Evolutionary conservation across 2,113 vertebrate species (phyloP).

Genomic region (Melanostigma gelatinosum): DNA sequence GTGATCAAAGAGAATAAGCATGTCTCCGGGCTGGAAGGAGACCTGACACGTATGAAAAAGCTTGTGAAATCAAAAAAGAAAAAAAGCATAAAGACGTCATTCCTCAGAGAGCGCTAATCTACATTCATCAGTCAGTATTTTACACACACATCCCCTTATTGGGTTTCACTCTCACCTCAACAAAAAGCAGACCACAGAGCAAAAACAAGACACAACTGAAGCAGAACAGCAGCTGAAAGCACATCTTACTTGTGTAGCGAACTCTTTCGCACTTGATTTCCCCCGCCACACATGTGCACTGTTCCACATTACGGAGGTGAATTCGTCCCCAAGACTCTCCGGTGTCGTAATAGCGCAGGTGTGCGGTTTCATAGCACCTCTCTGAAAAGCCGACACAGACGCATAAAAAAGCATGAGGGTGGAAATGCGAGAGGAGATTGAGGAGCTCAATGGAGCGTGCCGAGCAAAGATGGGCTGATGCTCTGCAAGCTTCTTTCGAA

Average conservation of each 20-base stretch:
- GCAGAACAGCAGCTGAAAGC: slow-evolving; percentile 10
- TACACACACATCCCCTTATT: not conserved
- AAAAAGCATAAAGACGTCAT: not conserved
- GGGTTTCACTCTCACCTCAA: slow-evolving; percentile 33
- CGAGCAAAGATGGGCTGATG: slow-evolving; percentile 8
- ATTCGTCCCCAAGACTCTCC: slow-evolving; percentile 89
- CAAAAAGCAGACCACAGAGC: slow-evolving; percentile 10
- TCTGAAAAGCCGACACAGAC: slow-evolving; percentile 74
- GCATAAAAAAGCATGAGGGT: slow-evolving; percentile 26
- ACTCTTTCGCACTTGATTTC: slow-evolving; percentile 73
- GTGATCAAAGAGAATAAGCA: slow-evolving; percentile 66
- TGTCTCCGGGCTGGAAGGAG: slow-evolving; percentile 23
- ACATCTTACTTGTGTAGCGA: slow-evolving; percentile 83
- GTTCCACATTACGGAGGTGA: slow-evolving; percentile 84
- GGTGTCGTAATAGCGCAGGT: slow-evolving; percentile 85
- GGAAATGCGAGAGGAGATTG: slow-evolving; percentile 58
- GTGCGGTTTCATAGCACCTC: slow-evolving; percentile 89
- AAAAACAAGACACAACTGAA: not conserved
- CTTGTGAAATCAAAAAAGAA: not conserved
- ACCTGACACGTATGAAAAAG: slow-evolving; percentile 14
- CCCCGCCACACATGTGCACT: slow-evolving; percentile 83
- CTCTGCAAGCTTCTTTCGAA: not conserved
- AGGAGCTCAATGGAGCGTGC: slow-evolving; percentile 31
- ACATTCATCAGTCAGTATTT: not conserved
- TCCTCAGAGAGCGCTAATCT: not conserved